Evolutionary conservation across 1,140 invertebrate genomes (phyloP).

Genomic region (Probaryconus sp.): DNA sequence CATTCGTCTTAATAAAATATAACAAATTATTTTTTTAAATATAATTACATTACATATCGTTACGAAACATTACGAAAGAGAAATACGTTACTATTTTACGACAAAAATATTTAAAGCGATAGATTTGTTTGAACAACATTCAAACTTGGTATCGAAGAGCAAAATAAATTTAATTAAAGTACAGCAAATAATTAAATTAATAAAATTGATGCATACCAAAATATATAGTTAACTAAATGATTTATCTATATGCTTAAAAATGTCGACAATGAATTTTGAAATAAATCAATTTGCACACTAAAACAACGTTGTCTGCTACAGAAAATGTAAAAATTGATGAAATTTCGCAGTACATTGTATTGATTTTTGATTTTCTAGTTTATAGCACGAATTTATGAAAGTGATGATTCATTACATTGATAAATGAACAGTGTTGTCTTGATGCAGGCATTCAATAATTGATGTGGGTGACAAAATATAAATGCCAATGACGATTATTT

Average conservation of each 20-base stretch:
- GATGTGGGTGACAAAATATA: constrained; percentile 32
- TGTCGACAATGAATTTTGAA: constrained; percentile 26
- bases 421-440: constrained; percentile 28
- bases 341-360: constrained; percentile 21
- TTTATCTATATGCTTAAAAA: constrained; percentile 31
- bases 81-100: too few relatives aligned
- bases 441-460: constrained; percentile 28
- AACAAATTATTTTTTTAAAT: too few relatives aligned
- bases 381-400: constrained; percentile 29
- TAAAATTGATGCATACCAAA: constrained; percentile 13
- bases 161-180: constrained; percentile 23
- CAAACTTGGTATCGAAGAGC: not conserved
- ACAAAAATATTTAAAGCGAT: too few relatives aligned
- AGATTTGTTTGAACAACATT: too few relatives aligned
- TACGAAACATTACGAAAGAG: too few relatives aligned
- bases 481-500: constrained; percentile 20
- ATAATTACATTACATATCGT: too few relatives aligned
- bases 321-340: constrained; percentile 50
- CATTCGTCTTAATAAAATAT: too few relatives aligned
- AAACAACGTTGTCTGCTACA: constrained; percentile 26
- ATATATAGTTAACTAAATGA: constrained; percentile 20
- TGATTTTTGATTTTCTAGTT: constrained; percentile 30
- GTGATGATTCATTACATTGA: constrained; percentile 48
- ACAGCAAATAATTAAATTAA: constrained; percentile 14
- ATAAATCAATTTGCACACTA: constrained; percentile 39